Percentiles rank a stretch among this genome's conserved stretches.
phyloP scores from a whole-genome alignment of 2,797 vertebrate species.

The Scolopax bukidnonensis region DNA sequence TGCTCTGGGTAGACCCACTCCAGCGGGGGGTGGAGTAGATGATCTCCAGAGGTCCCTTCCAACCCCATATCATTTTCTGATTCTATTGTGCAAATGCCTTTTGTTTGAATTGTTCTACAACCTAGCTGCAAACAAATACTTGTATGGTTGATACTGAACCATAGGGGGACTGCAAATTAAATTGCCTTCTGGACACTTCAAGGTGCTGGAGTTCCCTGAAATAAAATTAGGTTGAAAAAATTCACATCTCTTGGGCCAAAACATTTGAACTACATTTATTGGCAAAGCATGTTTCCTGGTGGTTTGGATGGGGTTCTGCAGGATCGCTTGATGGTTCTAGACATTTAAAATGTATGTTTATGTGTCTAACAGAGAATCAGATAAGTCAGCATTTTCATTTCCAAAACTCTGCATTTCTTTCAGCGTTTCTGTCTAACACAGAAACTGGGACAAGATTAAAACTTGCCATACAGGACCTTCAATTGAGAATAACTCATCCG shows the following conservation, averaged over 20 bases:
- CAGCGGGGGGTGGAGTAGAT: too few species aligned
- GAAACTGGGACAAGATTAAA: neutral
- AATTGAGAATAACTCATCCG: neutral
- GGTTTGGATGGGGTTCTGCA: neutral
- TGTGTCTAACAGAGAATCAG: neutral
- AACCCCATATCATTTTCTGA: too few species aligned
- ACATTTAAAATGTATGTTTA: neutral
- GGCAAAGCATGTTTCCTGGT: constrained; percentile 46
- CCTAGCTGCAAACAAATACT: neutral
- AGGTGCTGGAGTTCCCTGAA: constrained; percentile 18
- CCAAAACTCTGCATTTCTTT: neutral
- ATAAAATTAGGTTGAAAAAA: constrained; percentile 21
- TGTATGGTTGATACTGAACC: neutral
- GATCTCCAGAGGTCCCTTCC: too few species aligned
- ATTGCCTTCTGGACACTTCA: constrained; percentile 26
- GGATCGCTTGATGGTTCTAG: constrained; percentile 4
- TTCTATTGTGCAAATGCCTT: neutral
- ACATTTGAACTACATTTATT: constrained; percentile 12
- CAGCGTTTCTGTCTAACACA: neutral
- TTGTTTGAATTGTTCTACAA: neutral
- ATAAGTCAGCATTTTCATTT: neutral
- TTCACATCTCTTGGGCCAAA: neutral
- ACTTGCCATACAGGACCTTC: neutral
- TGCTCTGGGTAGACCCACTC: too few species aligned
- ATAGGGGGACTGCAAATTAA: constrained; percentile 4